Evolutionary conservation across 2,888 invertebrate genomes (phyloP).

Genomic region (Drosophila eohydei): DNA sequence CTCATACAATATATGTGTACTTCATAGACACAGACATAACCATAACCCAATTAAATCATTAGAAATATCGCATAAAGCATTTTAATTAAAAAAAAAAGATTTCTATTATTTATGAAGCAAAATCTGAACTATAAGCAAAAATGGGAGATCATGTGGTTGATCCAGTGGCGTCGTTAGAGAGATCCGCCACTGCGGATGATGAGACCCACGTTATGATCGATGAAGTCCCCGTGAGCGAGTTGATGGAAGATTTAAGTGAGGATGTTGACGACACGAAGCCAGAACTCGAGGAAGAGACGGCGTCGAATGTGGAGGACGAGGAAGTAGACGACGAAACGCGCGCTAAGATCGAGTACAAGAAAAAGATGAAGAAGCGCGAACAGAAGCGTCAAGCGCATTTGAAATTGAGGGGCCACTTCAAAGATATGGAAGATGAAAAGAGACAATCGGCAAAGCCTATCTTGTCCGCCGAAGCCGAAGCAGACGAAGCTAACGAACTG

Average conservation of each 20-base stretch:
- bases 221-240: not conserved
- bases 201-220: not conserved
- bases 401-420: constrained; percentile 4
- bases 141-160: constrained; percentile 2
- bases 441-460: no score
- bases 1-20: not conserved
- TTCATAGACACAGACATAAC: not conserved
- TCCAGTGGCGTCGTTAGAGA: no score
- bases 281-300: not conserved
- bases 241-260: not conserved
- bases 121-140: not conserved
- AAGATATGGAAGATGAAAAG: not conserved
- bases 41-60: not conserved
- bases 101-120: not conserved
- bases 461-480: no score
- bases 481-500: no score
- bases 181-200: not conserved
- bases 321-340: not conserved
- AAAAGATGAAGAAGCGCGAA: constrained; percentile 27
- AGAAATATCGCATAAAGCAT: not conserved
- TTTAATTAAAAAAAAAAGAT: not conserved
- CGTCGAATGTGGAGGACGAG: accelerated
- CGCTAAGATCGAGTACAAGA: not conserved
- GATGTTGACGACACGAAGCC: not conserved
- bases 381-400: constrained; percentile 15